Evolutionary conservation across 2,797 vertebrate genomes (phyloP).

Genomic region (Coregonus suidteri): DNA sequence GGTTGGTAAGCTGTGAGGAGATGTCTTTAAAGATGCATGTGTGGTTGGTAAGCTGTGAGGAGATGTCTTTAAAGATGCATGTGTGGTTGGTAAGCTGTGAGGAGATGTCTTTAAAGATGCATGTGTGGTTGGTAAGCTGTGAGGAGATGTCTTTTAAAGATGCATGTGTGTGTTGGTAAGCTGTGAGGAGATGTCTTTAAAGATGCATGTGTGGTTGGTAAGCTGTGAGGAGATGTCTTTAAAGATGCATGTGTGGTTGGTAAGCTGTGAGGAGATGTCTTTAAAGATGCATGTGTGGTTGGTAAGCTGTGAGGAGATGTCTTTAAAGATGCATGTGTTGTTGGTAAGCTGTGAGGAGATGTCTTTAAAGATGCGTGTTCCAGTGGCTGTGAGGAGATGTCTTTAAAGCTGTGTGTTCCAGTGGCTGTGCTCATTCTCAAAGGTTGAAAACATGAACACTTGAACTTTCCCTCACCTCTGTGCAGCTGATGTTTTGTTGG

Average conservation of each 20-base stretch:
- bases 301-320: not conserved
- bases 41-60: no score
- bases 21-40: no score
- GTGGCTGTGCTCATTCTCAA: not conserved
- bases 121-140: no score
- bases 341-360: not conserved
- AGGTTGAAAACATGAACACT: not conserved
- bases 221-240: not conserved
- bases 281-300: not conserved
- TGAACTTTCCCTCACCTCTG: not conserved
- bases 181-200: not conserved
- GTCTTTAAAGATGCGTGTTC: not conserved
- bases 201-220: not conserved
- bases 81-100: no score
- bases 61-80: no score
- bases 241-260: not conserved
- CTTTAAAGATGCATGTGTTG: not conserved
- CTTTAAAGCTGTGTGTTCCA: not conserved
- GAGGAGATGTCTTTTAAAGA: no score
- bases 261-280: not conserved
- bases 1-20: not conserved
- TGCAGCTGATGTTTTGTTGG: not conserved
- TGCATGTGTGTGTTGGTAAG: not conserved
- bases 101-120: no score
- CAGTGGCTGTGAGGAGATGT: not conserved